Conservation (phyloP, 2,888 invertebrate species). For the Nowickia ferox region DNA sequence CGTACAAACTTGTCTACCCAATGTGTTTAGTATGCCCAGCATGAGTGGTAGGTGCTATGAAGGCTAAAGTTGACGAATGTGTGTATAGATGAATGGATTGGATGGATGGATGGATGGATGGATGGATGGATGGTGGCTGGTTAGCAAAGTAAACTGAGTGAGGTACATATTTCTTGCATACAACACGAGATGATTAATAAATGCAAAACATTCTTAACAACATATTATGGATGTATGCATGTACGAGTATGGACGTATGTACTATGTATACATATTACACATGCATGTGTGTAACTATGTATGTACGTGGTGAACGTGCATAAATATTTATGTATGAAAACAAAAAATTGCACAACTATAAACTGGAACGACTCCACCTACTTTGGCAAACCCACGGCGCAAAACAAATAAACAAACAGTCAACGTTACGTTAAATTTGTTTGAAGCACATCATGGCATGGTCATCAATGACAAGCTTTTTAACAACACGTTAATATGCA, state of each 20-base stretch:
- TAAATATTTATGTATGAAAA: neutral
- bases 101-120: conserved; percentile 29
- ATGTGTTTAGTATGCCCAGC: conserved; percentile 3
- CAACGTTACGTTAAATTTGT: conserved; percentile 62
- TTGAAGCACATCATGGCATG: conserved; percentile 56
- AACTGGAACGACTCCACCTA: conserved; percentile 73
- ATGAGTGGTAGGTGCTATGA: conserved; percentile 29
- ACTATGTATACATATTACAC: neutral
- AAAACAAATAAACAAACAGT: conserved; percentile 71
- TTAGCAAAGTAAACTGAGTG: conserved; percentile 42
- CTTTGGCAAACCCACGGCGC: conserved; percentile 72
- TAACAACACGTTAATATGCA: conserved; percentile 64
- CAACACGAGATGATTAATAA: conserved; percentile 63
- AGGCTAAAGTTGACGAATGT: conserved; percentile 44
- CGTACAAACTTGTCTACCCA: conserved; percentile 28
- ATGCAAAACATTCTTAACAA: conserved; percentile 68
- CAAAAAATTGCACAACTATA: conserved; percentile 49
- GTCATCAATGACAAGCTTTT: conserved; percentile 67
- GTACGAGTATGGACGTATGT: no score
- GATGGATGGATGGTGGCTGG: conserved; percentile 18
- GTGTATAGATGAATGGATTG: conserved; percentile 22
- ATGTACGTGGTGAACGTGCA: neutral
- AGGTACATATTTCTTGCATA: conserved; percentile 1
- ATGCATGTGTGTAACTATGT: neutral
- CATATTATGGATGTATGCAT: conserved; percentile 13